Base-by-base conservation (phyloP, 2,797 vertebrate species). In the Carduelis carduelis region DNA sequence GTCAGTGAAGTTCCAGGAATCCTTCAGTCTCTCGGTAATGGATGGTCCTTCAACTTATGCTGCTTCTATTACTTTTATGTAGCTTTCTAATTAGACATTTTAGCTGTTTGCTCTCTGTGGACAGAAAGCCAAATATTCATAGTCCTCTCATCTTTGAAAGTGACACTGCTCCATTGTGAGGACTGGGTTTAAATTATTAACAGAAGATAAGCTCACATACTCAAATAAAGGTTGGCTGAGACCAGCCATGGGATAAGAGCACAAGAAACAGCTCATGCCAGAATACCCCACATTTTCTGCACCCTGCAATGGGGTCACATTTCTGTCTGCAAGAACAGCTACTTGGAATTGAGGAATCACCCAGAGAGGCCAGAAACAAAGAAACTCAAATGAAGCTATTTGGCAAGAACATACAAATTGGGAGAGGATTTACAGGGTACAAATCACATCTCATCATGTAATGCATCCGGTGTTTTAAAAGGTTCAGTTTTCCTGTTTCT, bases 41-140 rank as follows among this genome's bases (percentile, higher is more conserved):
- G 70, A 95, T 66, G 64, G 82, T 88, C 83, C 94, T 95, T 86
- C 93, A 96, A 79, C 84, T 97, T 97, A 85, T 61, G 79, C 90
- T 96, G 96, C 96, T 66, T 90, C 93, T 96, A 78, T 97, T 94
- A 92, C 75, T 89, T 96, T 95, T 95, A 96, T 94, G 93, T 72
- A 95, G 88, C 68, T 96, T 80, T 96, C 92, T 97, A 96, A 97
- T 97, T 97, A 83, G 76, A 87, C 79, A 83, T 95, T 96, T 96
- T 97, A 97, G 88, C 93, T 91, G 74, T 94, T 78, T 93, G 82
- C 87, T 95, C 93, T 95, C 79, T 28, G 75, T 78, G 87, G 96
- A 97, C 89, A 88, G 93, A 95, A 84, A 5, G 14, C 75, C 78
- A 89, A 91, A 86, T 95, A 83, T 79, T 90, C 75, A 72, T 59